Evolutionary conservation across 2,888 invertebrate species (phyloP), one percentile per base, ranked within the genome.

Genomic region (Andrena dorsata): DNA sequence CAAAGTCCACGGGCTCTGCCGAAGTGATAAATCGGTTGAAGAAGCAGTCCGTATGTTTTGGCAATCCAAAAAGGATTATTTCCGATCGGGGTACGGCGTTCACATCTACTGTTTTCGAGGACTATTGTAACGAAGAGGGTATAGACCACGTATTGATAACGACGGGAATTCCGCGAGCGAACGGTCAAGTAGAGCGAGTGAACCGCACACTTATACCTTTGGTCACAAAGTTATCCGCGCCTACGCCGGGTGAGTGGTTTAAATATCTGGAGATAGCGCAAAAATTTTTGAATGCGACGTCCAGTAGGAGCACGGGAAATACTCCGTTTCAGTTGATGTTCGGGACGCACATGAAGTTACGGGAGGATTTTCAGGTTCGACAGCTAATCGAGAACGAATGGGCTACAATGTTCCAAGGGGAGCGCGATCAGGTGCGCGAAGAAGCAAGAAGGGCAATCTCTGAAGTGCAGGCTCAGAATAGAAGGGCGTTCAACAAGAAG

Each of bases 11-110:
- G 5, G 53, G n/a, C n/a, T 32, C 68, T 2, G 32, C 16, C 2
- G 68, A 65, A 13, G 35, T 63, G 20, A 4, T 63, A 7, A 32
- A 7, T n/a, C 32, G 63, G 7, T 35, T 63, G 20, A 35, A 63
- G 20, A 23, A 63, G 7, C 63, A 63, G 13, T 30, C 35, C 23
- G 63, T 23, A 32, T 0, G n/a, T 20, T 63, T 63, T 20, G 20
- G 61, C 2, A 61, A 61, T 32, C 61, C 61, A 0, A 30, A 16
- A 7, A 30, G 61, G 7, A 61, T 61, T 32, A n/a, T 61, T 61
- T 61, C 61, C 4, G 61, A 61, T 10, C 20, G n/a, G n/a, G n/a
- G n/a, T n/a, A n/a, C n/a, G n/a, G n/a, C n/a, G 23, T 61, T 61
- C 1, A 61, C 35, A 0, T 61, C 61, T 8, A 3, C n/a, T 3